phyloP scores from a whole-genome alignment of 2,888 invertebrate genomes.

The Drosophila leonis region DNA sequence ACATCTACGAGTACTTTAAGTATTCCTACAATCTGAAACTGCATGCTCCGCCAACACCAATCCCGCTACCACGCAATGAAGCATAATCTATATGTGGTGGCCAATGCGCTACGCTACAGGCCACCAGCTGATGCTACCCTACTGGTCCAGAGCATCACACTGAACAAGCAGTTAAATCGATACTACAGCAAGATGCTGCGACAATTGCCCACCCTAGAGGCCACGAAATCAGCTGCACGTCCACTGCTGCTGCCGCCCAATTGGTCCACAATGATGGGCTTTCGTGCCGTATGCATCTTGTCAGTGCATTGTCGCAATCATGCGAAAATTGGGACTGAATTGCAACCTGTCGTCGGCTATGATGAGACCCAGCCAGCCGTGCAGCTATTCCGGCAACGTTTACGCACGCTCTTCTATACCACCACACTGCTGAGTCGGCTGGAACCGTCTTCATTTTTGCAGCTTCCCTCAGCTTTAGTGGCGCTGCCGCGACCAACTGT shows the following conservation, averaged over 20 bases:
- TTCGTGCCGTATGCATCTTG: slow-evolving; percentile 81
- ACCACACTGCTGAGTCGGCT: slow-evolving; percentile 81
- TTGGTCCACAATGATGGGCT: slow-evolving; percentile 81
- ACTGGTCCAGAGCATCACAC: slow-evolving; percentile 6
- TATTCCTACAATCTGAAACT: slow-evolving; percentile 79
- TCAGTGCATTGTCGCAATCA: slow-evolving; percentile 47
- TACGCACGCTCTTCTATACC: slow-evolving; percentile 75
- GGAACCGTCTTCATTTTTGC: slow-evolving; percentile 87
- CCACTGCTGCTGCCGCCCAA: slow-evolving; percentile 72
- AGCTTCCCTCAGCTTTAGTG: slow-evolving; percentile 86
- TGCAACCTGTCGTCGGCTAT: neutral
- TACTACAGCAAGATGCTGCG: slow-evolving; percentile 43
- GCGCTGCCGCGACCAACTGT: slow-evolving; percentile 22
- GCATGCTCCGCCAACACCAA: slow-evolving; percentile 6
- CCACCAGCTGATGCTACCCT: slow-evolving; percentile 1
- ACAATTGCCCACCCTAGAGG: slow-evolving; percentile 11
- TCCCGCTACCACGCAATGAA: slow-evolving; percentile 34
- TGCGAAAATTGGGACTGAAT: neutral
- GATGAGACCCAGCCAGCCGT: slow-evolving; percentile 53
- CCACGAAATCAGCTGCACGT: neutral
- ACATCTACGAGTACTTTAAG: slow-evolving; percentile 78
- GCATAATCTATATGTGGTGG: slow-evolving; percentile 30
- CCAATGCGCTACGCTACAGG: slow-evolving; percentile 48
- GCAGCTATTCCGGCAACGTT: slow-evolving; percentile 73
- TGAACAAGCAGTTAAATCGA: slow-evolving; percentile 33